Conservation (phyloP, 2,888 invertebrate genomes). For the Coecobrya sp. region DNA sequence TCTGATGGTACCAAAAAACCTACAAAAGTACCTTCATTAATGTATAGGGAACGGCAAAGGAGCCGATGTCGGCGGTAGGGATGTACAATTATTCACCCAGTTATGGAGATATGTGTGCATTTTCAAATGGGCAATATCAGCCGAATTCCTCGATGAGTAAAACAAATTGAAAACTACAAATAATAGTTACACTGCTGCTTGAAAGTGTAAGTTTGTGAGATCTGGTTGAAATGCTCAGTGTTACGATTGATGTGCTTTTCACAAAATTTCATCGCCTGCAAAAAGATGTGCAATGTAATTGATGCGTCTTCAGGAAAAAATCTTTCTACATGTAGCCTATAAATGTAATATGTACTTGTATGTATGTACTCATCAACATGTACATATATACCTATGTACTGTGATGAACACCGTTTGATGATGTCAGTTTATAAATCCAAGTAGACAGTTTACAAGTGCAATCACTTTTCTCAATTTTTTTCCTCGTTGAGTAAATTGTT, state of each 20-base stretch:
- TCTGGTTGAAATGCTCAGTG: no score
- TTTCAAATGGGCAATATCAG: not conserved
- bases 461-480: not conserved
- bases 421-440: not conserved
- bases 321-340: no score
- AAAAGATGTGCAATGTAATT: not conserved
- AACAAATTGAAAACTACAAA: not conserved
- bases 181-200: not conserved
- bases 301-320: not conserved
- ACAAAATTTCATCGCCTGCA: not conserved
- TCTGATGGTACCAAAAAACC: not conserved
- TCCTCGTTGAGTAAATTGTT: not conserved
- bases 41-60: conserved; percentile 9
- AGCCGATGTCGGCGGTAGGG: conserved; percentile 54
- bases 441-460: conserved; percentile 13
- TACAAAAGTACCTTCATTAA: not conserved
- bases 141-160: not conserved
- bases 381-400: not conserved
- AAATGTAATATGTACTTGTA: no score
- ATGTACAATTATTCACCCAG: not conserved
- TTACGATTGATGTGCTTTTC: not conserved
- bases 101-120: conserved; percentile 6
- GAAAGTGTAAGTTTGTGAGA: no score
- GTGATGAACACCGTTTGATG: not conserved
- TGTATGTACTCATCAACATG: no score